Percentiles rank a stretch among this genome's conserved stretches.
Conservation (phyloP, 2,888 invertebrate genomes). For the Athalia circularis region DNA sequence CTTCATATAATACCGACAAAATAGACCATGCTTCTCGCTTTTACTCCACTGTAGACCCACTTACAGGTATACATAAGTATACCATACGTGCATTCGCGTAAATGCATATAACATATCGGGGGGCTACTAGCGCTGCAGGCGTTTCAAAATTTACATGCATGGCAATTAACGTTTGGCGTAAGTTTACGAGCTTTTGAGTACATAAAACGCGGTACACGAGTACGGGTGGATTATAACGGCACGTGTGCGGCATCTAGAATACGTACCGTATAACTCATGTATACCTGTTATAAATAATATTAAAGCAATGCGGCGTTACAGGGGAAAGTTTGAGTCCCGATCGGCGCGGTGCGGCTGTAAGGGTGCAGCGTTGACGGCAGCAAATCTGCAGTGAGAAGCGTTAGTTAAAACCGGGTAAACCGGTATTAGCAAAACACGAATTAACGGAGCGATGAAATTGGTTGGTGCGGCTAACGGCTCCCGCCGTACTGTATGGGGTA, state of each 20-base stretch:
- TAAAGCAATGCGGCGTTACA: no score
- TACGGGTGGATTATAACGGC: neutral
- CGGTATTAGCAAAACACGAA: slow-evolving; percentile 5
- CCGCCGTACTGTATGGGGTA: neutral
- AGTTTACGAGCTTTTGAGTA: slow-evolving; percentile 23
- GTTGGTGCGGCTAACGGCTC: neutral
- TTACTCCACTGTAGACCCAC: neutral
- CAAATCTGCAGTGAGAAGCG: neutral
- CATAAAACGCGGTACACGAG: neutral
- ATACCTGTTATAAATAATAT: no score
- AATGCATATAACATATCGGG: no score
- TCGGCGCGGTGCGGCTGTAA: no score
- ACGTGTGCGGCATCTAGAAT: neutral
- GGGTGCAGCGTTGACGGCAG: neutral
- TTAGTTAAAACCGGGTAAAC: slow-evolving; percentile 3
- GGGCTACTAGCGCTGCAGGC: no score
- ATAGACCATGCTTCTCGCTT: neutral
- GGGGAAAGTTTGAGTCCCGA: no score
- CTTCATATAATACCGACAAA: slow-evolving; percentile 18
- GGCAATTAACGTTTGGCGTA: slow-evolving; percentile 22
- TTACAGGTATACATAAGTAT: neutral
- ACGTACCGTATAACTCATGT: no score
- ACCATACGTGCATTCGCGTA: no score
- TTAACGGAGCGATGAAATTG: slow-evolving; percentile 18
- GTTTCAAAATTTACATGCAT: no score